phyloP scores from a whole-genome alignment of 2,888 invertebrate genomes.

The Cotesia congregata region DNA sequence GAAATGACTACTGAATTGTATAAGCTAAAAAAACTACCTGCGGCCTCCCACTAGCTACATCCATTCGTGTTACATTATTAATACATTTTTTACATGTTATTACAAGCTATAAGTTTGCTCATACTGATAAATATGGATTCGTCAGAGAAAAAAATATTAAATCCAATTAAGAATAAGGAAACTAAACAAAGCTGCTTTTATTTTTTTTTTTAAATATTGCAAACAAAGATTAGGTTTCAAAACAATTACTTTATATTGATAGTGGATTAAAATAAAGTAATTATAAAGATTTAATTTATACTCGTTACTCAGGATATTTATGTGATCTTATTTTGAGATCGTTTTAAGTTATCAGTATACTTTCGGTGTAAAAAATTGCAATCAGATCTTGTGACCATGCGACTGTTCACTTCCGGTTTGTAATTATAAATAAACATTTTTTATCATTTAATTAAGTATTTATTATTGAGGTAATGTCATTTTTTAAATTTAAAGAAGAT shows the following conservation, averaged over 20 bases:
- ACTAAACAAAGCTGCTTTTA: neutral
- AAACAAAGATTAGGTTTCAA: neutral
- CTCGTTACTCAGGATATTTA: neutral
- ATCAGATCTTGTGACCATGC: neutral
- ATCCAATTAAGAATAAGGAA: neutral
- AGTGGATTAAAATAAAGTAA: neutral
- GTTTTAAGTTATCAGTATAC: neutral
- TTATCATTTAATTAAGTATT: neutral
- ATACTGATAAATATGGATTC: neutral
- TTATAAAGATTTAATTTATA: neutral
- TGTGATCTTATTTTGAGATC: neutral
- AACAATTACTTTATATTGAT: no score
- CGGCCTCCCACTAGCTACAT: conserved; percentile 57
- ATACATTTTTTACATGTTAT: neutral
- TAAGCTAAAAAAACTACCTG: conserved; percentile 62
- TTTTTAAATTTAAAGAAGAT: no score
- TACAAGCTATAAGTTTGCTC: neutral
- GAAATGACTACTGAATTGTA: conserved; percentile 57
- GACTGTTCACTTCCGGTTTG: neutral
- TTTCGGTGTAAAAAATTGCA: neutral
- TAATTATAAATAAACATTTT: neutral
- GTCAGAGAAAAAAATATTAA: neutral
- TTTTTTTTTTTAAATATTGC: neutral
- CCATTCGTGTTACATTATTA: neutral
- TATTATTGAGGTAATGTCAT: neutral